Conservation (phyloP, 2,113 vertebrate species). For the Ellobius talpinus region DNA sequence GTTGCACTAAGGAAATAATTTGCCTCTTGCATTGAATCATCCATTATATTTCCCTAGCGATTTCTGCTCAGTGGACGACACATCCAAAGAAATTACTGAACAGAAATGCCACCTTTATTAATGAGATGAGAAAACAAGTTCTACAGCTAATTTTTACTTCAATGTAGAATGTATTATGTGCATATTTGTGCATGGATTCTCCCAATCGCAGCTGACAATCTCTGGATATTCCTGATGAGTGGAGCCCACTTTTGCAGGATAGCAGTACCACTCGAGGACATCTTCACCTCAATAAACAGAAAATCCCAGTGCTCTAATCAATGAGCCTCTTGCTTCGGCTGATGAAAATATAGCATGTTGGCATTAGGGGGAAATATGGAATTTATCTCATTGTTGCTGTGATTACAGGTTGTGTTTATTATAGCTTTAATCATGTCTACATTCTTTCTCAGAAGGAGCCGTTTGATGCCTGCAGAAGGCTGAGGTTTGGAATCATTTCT, state of each 20-base stretch:
- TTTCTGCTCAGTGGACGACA: background rate
- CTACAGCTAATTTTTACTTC: slow-evolving; percentile 4
- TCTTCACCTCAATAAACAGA: slow-evolving; percentile 31
- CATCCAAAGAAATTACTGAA: slow-evolving; percentile 13
- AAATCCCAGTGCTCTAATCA: background rate
- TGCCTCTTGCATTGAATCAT: slow-evolving; percentile 27
- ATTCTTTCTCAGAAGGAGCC: slow-evolving; percentile 69
- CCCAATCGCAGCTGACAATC: background rate
- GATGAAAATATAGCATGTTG: slow-evolving; percentile 21
- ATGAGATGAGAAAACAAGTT: background rate
- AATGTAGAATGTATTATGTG: background rate
- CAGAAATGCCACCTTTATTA: background rate
- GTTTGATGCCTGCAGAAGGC: slow-evolving; percentile 55
- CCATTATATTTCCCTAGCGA: background rate
- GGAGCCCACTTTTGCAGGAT: background rate
- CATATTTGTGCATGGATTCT: background rate
- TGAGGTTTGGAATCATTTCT: slow-evolving; percentile 74
- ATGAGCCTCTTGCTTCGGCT: background rate
- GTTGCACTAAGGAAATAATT: slow-evolving; percentile 62
- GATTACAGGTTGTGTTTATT: slow-evolving; percentile 54
- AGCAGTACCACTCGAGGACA: background rate
- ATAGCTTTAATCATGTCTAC: slow-evolving; percentile 63
- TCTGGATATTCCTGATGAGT: background rate
- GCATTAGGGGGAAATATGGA: slow-evolving; percentile 58
- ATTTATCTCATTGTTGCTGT: slow-evolving; percentile 57